Percentiles rank a stretch among this genome's conserved stretches.
Conservation (phyloP, 23 tunicate genomes). For the Trididemnum miniatum region DNA sequence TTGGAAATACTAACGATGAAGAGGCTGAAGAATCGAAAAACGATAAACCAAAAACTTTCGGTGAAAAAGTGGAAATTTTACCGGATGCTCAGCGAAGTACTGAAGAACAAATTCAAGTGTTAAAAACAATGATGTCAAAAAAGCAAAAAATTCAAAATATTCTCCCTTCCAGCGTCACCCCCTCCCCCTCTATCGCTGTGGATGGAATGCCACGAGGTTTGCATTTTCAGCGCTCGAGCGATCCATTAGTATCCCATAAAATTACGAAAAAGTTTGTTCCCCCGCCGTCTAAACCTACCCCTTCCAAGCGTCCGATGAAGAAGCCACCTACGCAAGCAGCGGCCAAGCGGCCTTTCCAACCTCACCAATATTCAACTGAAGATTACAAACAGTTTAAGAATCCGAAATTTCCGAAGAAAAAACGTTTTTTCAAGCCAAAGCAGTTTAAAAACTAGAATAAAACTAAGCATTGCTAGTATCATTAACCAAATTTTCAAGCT, state of each 20-base stretch:
- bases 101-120: constrained; percentile 43
- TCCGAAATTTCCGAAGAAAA: neutral
- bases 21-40: neutral
- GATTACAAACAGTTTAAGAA: constrained; percentile 41
- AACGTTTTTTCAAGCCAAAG: neutral
- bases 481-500: too few species aligned
- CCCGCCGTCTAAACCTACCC: neutral
- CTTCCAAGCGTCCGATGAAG: neutral
- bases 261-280: neutral
- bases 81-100: constrained; percentile 41
- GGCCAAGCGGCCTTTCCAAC: constrained; percentile 45
- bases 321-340: neutral
- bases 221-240: neutral
- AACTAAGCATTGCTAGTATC: too few species aligned
- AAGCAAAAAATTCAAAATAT: neutral
- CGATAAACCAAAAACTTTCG: constrained; percentile 37
- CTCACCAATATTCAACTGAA: constrained; percentile 37
- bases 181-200: neutral
- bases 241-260: neutral
- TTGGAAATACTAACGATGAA: neutral
- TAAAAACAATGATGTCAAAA: constrained; percentile 22
- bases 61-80: constrained; percentile 37
- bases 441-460: too few species aligned
- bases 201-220: neutral
- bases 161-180: neutral